Base-by-base conservation (phyloP, 2,113 vertebrate genomes). In the Myiagra hebetior region DNA sequence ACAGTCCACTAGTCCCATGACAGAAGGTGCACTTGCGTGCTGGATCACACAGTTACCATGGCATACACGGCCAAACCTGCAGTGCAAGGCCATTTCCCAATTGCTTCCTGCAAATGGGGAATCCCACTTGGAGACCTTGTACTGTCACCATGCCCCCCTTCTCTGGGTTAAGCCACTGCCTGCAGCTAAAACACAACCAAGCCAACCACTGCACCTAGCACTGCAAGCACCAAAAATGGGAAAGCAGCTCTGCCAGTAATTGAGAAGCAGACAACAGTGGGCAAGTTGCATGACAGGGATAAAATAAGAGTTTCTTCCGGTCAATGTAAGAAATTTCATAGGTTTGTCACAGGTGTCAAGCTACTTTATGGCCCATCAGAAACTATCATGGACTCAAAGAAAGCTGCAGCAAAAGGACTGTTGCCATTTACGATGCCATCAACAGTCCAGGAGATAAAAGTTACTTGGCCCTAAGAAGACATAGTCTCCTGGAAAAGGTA, bases 161-260 rank as follows among this genome's bases (percentile, higher is more conserved):
- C 56, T 83, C 30, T 46, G 44, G 23, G 47, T 63, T 55, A 70
- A 89, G 64, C 18, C 0, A 2, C 46, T 69, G 31, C 27, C 27
- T 41, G 57, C 35, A 75, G 46, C 73, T 55, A 55, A 93, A 94
- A 84, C 7, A 31, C 18, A 63, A 15, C 14, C n/a, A 70, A 60
- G n/a, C 8, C 50, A 62, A 81, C 13, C 3, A 15, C 19, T 37
- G 28, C 33, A 28, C 13, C 10, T 21, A 24, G 59, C 16, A 22
- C 6, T 5, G 47, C 1, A 4, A 74, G 55, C 0, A 6, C 16
- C 0, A 0, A 59, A 63, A 76, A 82, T 3, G 41, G 30, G 26
- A 59, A 86, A 84, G 70, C n/a, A 70, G 20, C 13, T 22, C 41
- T 41, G 41, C 12, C 31, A 33, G 33, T 44, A 64, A 70, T 0